phyloP scores from a whole-genome alignment of 2,888 invertebrate genomes.

The Diaperis boleti region DNA sequence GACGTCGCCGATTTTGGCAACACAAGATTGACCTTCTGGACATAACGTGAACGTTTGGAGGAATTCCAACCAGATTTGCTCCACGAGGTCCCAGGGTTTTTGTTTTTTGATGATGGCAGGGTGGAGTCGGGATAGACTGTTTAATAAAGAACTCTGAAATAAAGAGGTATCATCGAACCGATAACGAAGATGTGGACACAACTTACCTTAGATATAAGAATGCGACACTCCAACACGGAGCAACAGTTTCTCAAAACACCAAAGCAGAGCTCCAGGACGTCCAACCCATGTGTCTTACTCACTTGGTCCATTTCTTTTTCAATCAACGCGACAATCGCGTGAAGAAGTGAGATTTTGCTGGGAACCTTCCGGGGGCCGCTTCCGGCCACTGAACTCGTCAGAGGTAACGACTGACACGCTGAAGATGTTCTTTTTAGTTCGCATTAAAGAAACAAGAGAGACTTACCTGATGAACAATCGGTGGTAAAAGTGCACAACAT shows the following conservation, averaged over 20 bases:
- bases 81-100: slow-evolving; percentile 69
- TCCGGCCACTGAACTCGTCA: slow-evolving; percentile 69
- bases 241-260: slow-evolving; percentile 69
- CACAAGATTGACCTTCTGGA: slow-evolving; percentile 69
- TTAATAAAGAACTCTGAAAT: slow-evolving; percentile 68
- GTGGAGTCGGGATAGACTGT: slow-evolving; percentile 67
- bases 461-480: slow-evolving; percentile 63
- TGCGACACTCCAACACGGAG: slow-evolving; percentile 72
- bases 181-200: too few species aligned
- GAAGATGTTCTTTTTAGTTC: slow-evolving; percentile 30
- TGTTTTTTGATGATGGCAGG: slow-evolving; percentile 68
- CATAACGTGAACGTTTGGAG: slow-evolving; percentile 68
- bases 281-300: slow-evolving; percentile 65
- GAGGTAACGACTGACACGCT: slow-evolving; percentile 69
- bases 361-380: slow-evolving; percentile 68
- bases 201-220: slow-evolving; percentile 72
- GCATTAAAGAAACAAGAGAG: neutral
- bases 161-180: too few species aligned
- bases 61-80: slow-evolving; percentile 69
- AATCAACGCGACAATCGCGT: slow-evolving; percentile 67
- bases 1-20: slow-evolving; percentile 66
- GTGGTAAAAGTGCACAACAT: slow-evolving; percentile 75
- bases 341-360: slow-evolving; percentile 68
- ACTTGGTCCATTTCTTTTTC: slow-evolving; percentile 69
- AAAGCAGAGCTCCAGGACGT: slow-evolving; percentile 66